Evolutionary conservation across 2,888 invertebrate species (phyloP).

Genomic region (Cacoxenus indagator): DNA sequence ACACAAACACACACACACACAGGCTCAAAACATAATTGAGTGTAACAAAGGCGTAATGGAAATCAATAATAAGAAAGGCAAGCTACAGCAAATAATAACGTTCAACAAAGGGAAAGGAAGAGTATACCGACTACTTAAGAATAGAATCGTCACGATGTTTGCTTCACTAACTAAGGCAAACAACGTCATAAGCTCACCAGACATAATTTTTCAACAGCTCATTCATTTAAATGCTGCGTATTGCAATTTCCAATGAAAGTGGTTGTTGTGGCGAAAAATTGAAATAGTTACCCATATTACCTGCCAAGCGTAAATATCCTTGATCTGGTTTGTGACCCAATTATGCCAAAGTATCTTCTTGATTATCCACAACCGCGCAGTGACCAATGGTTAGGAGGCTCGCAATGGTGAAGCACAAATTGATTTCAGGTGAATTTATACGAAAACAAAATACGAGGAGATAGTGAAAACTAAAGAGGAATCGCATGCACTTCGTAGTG

Average conservation of each 20-base stretch:
- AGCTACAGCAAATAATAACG: background rate
- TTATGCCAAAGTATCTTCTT: conserved; percentile 61
- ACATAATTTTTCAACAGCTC: conserved; percentile 24
- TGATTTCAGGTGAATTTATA: conserved; percentile 4
- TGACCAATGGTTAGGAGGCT: background rate
- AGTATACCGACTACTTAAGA: background rate
- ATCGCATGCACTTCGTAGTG: conserved; percentile 27
- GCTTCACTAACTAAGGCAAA: background rate
- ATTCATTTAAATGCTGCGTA: conserved; percentile 15
- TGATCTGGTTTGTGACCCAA: conserved; percentile 61
- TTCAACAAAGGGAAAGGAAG: background rate
- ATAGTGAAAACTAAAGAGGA: background rate
- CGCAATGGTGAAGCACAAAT: background rate
- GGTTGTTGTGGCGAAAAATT: background rate
- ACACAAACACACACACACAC: background rate
- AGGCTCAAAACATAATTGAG: background rate
- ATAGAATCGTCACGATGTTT: background rate
- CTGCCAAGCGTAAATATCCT: conserved; percentile 40
- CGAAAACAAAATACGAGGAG: conserved; percentile 36
- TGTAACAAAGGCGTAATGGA: background rate
- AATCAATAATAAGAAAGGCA: conserved; percentile 2
- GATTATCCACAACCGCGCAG: conserved; percentile 40
- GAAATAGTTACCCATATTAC: conserved; percentile 17
- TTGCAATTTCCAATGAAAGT: conserved; percentile 3
- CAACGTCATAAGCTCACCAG: conserved; percentile 37